Percentiles rank a stretch among this genome's conserved stretches.
These are phyloP conservation scores for Muscicapa striata DNA, from an alignment of 2,797 vertebrate species.

Conservation along the genomic window DNA sequence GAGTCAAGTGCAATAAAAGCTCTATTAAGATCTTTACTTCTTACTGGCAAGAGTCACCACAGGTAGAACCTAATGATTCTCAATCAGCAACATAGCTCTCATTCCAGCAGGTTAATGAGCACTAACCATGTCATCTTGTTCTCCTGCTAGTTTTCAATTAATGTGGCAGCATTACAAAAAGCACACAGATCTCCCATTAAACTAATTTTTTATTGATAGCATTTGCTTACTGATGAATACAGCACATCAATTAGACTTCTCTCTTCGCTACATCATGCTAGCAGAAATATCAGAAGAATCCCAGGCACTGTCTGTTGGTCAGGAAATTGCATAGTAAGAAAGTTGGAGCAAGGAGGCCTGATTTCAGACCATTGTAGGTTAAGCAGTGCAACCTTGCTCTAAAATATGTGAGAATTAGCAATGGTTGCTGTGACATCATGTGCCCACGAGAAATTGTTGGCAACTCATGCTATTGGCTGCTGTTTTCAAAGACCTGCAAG, in stretches of 20 bases:
- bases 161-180: neutral
- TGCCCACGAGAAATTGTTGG: neutral
- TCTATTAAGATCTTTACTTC: neutral
- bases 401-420: neutral
- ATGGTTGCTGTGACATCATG: neutral
- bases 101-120: slow-evolving; percentile 4
- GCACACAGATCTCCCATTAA: neutral
- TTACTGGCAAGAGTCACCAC: neutral
- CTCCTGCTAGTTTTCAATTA: slow-evolving; percentile 17
- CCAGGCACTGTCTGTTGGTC: neutral
- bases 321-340: neutral
- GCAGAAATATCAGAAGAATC: neutral
- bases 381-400: neutral
- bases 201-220: neutral
- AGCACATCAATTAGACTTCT: neutral
- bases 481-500: neutral
- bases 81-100: neutral
- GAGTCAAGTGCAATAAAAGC: slow-evolving; percentile 11
- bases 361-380: neutral
- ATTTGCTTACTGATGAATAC: neutral
- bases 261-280: fast-evolving
- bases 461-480: neutral
- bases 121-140: neutral
- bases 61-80: slow-evolving; percentile 8
- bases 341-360: neutral